These are phyloP conservation scores for Zonitis immaculata DNA, from an alignment of 2,888 invertebrate species.

Conservation along the genomic window DNA sequence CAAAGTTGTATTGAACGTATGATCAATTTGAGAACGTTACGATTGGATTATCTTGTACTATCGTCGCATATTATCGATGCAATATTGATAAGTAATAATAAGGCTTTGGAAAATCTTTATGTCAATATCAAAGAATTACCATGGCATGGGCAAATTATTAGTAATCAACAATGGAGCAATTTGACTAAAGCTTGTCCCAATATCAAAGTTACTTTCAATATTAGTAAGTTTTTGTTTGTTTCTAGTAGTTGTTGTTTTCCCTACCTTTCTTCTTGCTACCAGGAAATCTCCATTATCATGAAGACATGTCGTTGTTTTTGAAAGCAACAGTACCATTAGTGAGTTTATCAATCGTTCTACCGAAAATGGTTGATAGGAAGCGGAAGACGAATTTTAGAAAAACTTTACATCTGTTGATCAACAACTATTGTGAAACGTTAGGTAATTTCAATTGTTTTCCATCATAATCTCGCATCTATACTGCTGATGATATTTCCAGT, in stretches of 20 bases:
- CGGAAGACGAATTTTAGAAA: constrained; percentile 48
- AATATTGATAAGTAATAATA: constrained; percentile 44
- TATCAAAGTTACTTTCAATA: constrained; percentile 42
- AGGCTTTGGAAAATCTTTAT: constrained; percentile 42
- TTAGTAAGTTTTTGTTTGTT: constrained; percentile 23
- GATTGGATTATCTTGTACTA: constrained; percentile 50
- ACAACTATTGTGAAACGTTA: constrained; percentile 46
- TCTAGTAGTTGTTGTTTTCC: constrained; percentile 7
- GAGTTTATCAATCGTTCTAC: constrained; percentile 48
- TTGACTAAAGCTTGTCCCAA: constrained; percentile 45
- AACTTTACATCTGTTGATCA: constrained; percentile 45
- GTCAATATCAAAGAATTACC: constrained; percentile 48
- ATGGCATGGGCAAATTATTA: constrained; percentile 45
- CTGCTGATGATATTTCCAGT: constrained; percentile 37
- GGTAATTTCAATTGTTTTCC: constrained; percentile 39
- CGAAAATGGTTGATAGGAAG: constrained; percentile 50
- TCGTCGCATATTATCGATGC: constrained; percentile 47
- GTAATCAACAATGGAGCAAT: constrained; percentile 47
- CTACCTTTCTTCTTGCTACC: not conserved
- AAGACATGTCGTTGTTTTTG: constrained; percentile 48
- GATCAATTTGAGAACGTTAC: constrained; percentile 42
- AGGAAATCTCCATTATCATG: constrained; percentile 47
- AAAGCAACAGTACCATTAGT: constrained; percentile 49
- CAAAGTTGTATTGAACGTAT: constrained; percentile 43
- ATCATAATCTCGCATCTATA: too few species aligned